A percentile compares a stretch with the other conserved stretches of the same genome.
These are phyloP conservation scores for Drosophila nr. perissopoda DNA, from an alignment of 2,888 invertebrate species.

Conservation along the genomic window DNA sequence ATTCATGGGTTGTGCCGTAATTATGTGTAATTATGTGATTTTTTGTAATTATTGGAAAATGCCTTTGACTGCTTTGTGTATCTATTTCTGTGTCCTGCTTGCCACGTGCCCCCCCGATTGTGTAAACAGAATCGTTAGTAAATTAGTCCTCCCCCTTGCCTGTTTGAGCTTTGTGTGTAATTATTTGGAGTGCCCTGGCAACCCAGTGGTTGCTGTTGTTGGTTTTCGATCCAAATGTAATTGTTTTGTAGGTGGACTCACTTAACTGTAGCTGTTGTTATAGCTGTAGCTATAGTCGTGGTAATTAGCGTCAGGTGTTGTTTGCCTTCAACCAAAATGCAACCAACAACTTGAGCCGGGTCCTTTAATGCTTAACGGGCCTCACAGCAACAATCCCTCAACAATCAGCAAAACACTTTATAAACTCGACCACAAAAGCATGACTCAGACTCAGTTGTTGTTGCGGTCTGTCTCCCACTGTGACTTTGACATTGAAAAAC, in stretches of 20 bases:
- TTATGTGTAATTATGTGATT: constrained; percentile 78
- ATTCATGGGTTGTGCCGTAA: constrained; percentile 36
- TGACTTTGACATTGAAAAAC: constrained; percentile 77
- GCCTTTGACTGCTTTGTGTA: constrained; percentile 40
- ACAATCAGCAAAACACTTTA: constrained; percentile 44
- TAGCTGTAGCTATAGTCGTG: constrained; percentile 19
- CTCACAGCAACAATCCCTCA: constrained; percentile 13
- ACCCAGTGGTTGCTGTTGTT: constrained; percentile 30
- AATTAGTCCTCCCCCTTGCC: constrained; percentile 47
- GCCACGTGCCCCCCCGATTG: constrained; percentile 56
- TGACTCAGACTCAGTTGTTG: constrained; percentile 57
- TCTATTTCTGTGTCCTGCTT: constrained; percentile 29
- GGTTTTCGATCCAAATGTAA: constrained; percentile 62
- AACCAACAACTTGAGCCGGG: constrained; percentile 1
- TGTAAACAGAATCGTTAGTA: constrained; percentile 64
- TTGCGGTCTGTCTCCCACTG: constrained; percentile 22
- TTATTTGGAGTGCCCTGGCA: constrained; percentile 71
- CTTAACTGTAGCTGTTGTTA: constrained; percentile 28
- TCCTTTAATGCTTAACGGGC: constrained; percentile 5
- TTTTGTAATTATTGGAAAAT: constrained; percentile 76
- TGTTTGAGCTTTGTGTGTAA: constrained; percentile 52
- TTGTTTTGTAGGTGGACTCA: constrained; percentile 53
- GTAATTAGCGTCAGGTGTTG: constrained; percentile 72
- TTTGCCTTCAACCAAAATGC: constrained; percentile 10
- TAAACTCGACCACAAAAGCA: constrained; percentile 40